Base-by-base conservation (phyloP, 2,888 invertebrate genomes). In the Barypeithes pellucidus region DNA sequence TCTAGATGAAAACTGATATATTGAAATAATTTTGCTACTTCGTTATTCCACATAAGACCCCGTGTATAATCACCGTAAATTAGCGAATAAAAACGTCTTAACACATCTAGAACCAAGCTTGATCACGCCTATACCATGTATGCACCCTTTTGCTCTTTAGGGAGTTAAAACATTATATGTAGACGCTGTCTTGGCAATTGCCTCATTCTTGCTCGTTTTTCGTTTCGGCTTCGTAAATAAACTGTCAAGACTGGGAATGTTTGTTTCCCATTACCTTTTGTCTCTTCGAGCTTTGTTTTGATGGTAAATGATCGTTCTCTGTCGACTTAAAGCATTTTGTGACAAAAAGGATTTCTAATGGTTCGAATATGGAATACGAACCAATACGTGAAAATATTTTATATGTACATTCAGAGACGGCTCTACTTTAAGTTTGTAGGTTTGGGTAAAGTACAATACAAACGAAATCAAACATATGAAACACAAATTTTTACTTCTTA, bases 221-320 rank as follows among this genome's bases (percentile, higher is more conserved):
- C n/a, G 29, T 24, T 52, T 29, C 22, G 8, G 20, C 39, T 43
- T 61, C 20, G 61, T 45, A 61, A 61, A 61, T 41, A 61, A 61
- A 22, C 61, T 43, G 45, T 45, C 43, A 61, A 61, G 11, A 22
- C 11, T 24, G 43, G 14, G n/a, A n/a, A 61, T 36, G 61, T 43
- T 22, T 61, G 22, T 61, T 61, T 61, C 39, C 61, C 61, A 43
- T 61, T 61, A 61, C 22, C 29, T 59, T 59, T 29, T 41, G 59
- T 41, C 29, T 59, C 41, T 18, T 12, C 20, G 18, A 11, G 59
- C 18, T 24, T 59, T 36, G 12, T 36, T 36, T 41, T 39, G 29
- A 22, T 52, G 29, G 14, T 14, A 52, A 52, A 29, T 52, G 14
- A 52, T 29, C 52, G 52, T n/a, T 29, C 29, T 50, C 8, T 52